phyloP scores from a whole-genome alignment of 2,113 vertebrate species.

The Onychostoma macrolepis region DNA sequence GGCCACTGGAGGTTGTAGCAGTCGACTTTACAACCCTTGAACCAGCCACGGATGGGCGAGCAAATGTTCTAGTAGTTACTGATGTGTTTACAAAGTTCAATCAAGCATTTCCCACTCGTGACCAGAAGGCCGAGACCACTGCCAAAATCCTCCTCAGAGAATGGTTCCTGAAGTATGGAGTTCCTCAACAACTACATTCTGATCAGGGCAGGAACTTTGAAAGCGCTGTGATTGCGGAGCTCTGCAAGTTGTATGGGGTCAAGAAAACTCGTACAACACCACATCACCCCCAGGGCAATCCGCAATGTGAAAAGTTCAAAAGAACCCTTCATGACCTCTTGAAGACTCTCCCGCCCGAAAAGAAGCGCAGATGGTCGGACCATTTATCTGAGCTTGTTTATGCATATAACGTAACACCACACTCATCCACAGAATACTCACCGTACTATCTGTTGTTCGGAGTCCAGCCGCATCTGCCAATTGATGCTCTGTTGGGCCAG shows the following conservation, averaged over 20 bases:
- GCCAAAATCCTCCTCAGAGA: neutral
- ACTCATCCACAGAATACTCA: constrained; percentile 4
- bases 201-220: neutral
- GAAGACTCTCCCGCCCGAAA: neutral
- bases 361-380: neutral
- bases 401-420: constrained; percentile 1
- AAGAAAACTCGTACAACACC: neutral
- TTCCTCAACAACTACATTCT: neutral
- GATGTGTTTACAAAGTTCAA: constrained; percentile 18
- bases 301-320: neutral
- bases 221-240: neutral
- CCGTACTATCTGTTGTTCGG: neutral
- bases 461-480: neutral
- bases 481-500: constrained; percentile 13
- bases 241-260: neutral
- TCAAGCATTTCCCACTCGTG: neutral
- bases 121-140: constrained; percentile 20
- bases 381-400: neutral
- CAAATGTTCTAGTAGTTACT: neutral
- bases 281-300: neutral
- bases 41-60: neutral
- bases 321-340: constrained; percentile 2
- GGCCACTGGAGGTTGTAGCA: neutral
- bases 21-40: constrained; percentile 5
- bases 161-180: neutral